Evolutionary conservation across 2,888 invertebrate genomes (phyloP), one percentile per base, ranked within the genome.

Genomic region (Petrolisthes cinctipes): DNA sequence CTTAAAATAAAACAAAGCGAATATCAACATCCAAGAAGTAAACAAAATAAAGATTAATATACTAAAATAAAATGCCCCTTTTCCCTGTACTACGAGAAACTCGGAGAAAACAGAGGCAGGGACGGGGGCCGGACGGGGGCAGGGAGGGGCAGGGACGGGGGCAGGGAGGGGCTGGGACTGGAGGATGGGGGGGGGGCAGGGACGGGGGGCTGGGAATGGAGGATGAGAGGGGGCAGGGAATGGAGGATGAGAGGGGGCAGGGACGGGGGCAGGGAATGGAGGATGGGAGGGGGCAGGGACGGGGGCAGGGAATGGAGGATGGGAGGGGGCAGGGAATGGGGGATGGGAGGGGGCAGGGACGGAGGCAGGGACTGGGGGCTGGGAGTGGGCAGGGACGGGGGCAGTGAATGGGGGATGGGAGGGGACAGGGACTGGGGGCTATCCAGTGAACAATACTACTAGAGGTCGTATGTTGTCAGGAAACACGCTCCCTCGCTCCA

Each of bases 81-180:
- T 37, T 37, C 37, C 37, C 37, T 37, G 37, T 37, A 2, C 37
- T 2, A 37, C 37, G 54, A 11, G 17, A 54, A 3, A 76, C 37
- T 76, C 17, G 53, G 53, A 9, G 37, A 76, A 51, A 37, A 76
- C 51, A 76, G 54, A 53, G 76, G 76, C 76, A 53, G 9, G n/a
- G 51, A 76, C 53, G 53, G 14, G 14, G 76, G 51, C 37, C 9
- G 53, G 76, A 23, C 6, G 56, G 37, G 82, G 82, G n/a, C 9
- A 66, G 66, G 68, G 66, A 68, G 23, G 68, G 23, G 61, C 57
- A 57, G 54, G 79, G 51, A 23, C 6, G 56, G 37, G 82, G 82
- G n/a, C 9, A 66, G 66, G 68, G 66, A 68, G 23, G 68, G 23
- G 61, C 57, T n/a, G 54, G 79, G 51, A 14, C n/a, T n/a, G 79